Percentiles rank a stretch among this genome's conserved stretches.
Evolutionary conservation across 1,140 invertebrate species (phyloP).

Genomic region (Leptoteleia sp.): DNA sequence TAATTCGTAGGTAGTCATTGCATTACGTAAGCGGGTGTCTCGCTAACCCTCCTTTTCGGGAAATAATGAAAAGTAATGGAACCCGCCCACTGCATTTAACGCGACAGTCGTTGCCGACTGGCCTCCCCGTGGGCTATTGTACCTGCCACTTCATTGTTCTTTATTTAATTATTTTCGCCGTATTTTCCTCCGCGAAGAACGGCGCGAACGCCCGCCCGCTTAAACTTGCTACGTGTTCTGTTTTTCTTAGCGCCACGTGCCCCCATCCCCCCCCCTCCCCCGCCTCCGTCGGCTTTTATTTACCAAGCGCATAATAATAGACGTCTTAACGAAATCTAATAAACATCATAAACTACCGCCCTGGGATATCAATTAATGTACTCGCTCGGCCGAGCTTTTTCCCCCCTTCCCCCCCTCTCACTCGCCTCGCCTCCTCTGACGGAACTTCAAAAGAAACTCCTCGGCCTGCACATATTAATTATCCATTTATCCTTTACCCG

Average conservation of each 20-base stretch:
- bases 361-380: conserved; percentile 72
- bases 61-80: conserved; percentile 74
- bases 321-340: conserved; percentile 80
- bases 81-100: conserved; percentile 74
- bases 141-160: conserved; percentile 76
- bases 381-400: conserved; percentile 36
- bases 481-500: conserved; percentile 61
- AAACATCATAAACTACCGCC: conserved; percentile 76
- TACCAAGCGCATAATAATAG: conserved; percentile 75
- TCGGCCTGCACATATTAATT: conserved; percentile 62
- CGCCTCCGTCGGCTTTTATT: conserved; percentile 78
- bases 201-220: conserved; percentile 48
- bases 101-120: conserved; percentile 49
- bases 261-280: conserved; percentile 2
- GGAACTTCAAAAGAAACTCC: conserved; percentile 65
- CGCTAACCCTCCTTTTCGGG: conserved; percentile 66
- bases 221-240: conserved; percentile 57
- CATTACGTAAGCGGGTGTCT: conserved; percentile 58
- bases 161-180: conserved; percentile 76
- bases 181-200: conserved; percentile 65
- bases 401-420: conserved; percentile 32
- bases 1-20: conserved; percentile 63
- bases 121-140: conserved; percentile 67
- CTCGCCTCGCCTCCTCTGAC: conserved; percentile 13
- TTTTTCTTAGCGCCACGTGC: conserved; percentile 59